Evolutionary conservation across 35 echinoderm and acorn worm species (phyloP).

Genomic region (Heliocidaris tuberculata): DNA sequence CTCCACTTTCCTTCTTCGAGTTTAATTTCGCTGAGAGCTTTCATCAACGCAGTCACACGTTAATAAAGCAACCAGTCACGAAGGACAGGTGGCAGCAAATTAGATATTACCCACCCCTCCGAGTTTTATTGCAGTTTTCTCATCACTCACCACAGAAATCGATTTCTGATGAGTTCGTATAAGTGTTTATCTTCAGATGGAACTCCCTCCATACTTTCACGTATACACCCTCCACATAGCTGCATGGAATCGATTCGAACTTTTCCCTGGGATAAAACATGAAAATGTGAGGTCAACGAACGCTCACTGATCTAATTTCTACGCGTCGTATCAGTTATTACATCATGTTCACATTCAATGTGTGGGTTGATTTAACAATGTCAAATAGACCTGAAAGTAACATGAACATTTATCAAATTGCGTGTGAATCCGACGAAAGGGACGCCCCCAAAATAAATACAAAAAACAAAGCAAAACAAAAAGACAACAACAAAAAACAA

Average conservation of each 20-base stretch:
- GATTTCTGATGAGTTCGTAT: conserved; percentile 3
- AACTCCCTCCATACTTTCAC: not conserved
- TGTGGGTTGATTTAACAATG: not conserved
- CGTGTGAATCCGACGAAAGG: too few species aligned
- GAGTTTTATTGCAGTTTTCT: conserved; percentile 12
- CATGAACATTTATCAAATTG: too few species aligned
- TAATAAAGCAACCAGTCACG: not conserved
- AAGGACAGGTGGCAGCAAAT: not conserved
- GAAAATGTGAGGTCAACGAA: not conserved
- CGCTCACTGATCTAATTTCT: not conserved
- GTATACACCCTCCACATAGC: not conserved
- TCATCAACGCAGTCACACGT: not conserved
- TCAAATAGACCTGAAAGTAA: not conserved
- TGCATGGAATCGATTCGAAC: not conserved
- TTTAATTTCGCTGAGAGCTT: conserved; percentile 17
- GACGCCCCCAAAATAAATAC: too few species aligned
- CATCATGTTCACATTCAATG: not conserved
- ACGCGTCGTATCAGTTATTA: not conserved
- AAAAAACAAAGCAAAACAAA: too few species aligned
- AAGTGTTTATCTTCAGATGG: not conserved
- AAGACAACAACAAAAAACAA: too few species aligned
- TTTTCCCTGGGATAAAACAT: not conserved
- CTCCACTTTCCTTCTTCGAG: not conserved
- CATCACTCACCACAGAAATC: not conserved
- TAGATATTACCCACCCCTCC: conserved; percentile 15